These are phyloP conservation scores for Cryptoblepharus egeriae DNA, from an alignment of 2,797 vertebrate species.

Conservation along the genomic window DNA sequence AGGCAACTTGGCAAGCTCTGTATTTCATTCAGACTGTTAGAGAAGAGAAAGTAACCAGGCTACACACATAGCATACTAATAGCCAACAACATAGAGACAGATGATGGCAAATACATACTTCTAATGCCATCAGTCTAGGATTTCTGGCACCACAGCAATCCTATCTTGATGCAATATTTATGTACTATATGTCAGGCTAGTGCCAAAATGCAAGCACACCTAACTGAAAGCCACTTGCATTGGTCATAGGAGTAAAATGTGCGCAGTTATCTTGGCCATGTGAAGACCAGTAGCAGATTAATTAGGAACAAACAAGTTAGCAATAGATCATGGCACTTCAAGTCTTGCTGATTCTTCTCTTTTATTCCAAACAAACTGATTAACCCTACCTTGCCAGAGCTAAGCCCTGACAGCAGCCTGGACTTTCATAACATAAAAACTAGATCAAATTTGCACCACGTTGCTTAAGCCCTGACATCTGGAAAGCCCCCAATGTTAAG, in stretches of 20 bases:
- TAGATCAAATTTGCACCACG: not conserved
- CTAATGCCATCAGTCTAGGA: conserved; percentile 77
- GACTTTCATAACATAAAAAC: not conserved
- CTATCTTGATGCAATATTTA: conserved; percentile 78
- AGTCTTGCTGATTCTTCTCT: conserved; percentile 40
- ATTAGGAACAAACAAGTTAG: conserved; percentile 55
- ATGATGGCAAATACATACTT: conserved; percentile 74
- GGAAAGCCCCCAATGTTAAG: conserved; percentile 12
- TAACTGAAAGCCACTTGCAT: conserved; percentile 56
- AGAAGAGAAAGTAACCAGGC: conserved; percentile 38
- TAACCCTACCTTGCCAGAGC: conserved; percentile 16
- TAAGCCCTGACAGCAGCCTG: not conserved
- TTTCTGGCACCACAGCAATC: conserved; percentile 81
- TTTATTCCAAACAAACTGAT: conserved; percentile 53
- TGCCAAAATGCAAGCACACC: conserved; percentile 69
- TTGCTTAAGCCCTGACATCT: not conserved
- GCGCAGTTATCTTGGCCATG: conserved; percentile 55
- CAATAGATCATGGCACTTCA: conserved; percentile 37
- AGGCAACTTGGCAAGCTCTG: conserved; percentile 43
- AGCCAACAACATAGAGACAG: conserved; percentile 38
- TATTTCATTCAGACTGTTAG: conserved; percentile 25
- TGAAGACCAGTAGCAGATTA: conserved; percentile 56
- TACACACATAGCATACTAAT: conserved; percentile 37
- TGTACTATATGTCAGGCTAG: conserved; percentile 59
- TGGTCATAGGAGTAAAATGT: conserved; percentile 49